Percentiles rank a stretch among this genome's conserved stretches.
Conservation (phyloP, 2,113 vertebrate species). For the Eleginops maclovinus region DNA sequence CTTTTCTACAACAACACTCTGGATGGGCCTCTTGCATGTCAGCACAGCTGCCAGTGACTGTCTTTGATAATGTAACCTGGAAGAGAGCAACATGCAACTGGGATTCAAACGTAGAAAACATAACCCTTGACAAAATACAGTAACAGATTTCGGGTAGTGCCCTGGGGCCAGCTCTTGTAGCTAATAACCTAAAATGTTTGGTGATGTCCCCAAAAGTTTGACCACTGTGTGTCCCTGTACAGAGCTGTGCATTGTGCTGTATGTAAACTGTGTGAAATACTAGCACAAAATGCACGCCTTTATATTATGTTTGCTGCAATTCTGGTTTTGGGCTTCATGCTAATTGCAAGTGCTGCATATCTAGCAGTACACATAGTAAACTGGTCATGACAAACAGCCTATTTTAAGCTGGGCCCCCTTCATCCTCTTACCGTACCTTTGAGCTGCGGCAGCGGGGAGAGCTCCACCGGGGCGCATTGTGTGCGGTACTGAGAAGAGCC, state of each 20-base stretch:
- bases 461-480: constrained; percentile 89
- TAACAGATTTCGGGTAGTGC: neutral
- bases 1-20: constrained; percentile 4
- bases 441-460: constrained; percentile 93
- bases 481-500: constrained; percentile 96
- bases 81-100: neutral
- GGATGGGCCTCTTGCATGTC: constrained; percentile 26
- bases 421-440: constrained; percentile 86
- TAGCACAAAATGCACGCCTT: neutral
- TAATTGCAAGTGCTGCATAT: neutral
- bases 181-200: neutral
- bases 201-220: neutral
- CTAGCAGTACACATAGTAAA: constrained; percentile 11
- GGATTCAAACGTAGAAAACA: neutral
- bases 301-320: neutral
- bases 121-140: neutral
- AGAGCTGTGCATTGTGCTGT: neutral
- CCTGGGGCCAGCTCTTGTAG: neutral
- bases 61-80: neutral
- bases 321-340: neutral
- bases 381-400: constrained; percentile 16
- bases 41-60: neutral
- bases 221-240: neutral
- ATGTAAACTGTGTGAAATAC: neutral
- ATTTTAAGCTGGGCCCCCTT: constrained; percentile 54